These are phyloP conservation scores for Andrena cerasifolii DNA, from an alignment of 1,140 invertebrate species.

Conservation along the genomic window DNA sequence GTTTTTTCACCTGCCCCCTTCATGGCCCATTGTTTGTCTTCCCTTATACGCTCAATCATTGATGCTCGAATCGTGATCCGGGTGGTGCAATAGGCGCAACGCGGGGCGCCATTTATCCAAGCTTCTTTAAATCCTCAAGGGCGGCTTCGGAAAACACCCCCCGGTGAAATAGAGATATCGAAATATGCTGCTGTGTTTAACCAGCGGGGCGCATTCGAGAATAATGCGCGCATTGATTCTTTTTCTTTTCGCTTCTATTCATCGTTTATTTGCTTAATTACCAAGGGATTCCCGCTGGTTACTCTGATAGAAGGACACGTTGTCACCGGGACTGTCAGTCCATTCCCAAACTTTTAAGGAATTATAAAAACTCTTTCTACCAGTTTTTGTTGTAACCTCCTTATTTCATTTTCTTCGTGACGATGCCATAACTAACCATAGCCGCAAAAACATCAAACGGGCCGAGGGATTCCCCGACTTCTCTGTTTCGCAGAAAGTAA, in stretches of 20 bases:
- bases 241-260: neutral
- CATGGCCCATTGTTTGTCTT: slow-evolving; percentile 30
- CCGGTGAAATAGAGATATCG: slow-evolving; percentile 38
- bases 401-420: no score
- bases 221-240: slow-evolving; percentile 31
- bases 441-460: slow-evolving; percentile 29
- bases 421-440: neutral
- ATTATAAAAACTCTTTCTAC: no score
- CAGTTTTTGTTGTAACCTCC: no score
- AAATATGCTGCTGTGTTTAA: slow-evolving; percentile 35
- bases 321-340: neutral
- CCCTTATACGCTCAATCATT: slow-evolving; percentile 29
- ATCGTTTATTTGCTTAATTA: neutral
- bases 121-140: slow-evolving; percentile 53
- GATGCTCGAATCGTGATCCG: slow-evolving; percentile 32
- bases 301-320: neutral
- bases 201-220: slow-evolving; percentile 23
- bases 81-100: slow-evolving; percentile 12
- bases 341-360: neutral
- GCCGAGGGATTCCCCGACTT: neutral
- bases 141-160: slow-evolving; percentile 37
- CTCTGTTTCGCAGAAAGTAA: slow-evolving; percentile 11
- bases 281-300: no score
- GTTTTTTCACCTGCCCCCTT: slow-evolving; percentile 45
- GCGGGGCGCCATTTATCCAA: slow-evolving; percentile 49